Conservation (phyloP, 2,113 vertebrate species). For the Lepus americanus region DNA sequence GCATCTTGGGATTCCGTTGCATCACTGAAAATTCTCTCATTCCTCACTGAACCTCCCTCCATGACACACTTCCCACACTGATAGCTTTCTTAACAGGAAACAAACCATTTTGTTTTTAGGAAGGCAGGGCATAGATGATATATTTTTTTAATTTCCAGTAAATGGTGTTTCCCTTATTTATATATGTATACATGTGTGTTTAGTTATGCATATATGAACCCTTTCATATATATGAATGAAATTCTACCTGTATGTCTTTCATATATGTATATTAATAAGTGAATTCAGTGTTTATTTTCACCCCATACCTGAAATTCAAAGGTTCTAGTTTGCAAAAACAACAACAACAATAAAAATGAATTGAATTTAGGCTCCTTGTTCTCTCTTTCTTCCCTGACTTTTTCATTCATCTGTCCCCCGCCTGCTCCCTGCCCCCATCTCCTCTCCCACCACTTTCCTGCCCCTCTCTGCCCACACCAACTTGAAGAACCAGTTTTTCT, state of each 20-base stretch:
- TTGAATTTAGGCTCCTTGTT: not conserved
- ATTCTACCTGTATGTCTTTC: not conserved
- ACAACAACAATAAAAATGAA: not conserved
- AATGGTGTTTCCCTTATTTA: not conserved
- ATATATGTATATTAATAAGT: not conserved
- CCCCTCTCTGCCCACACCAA: constrained; percentile 12
- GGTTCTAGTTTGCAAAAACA: constrained; percentile 20
- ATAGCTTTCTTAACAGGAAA: constrained; percentile 41
- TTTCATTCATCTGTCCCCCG: not conserved
- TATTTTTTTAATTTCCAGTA: not conserved
- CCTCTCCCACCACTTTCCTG: not conserved
- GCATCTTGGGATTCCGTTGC: not conserved
- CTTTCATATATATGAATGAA: not conserved
- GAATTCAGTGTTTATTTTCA: not conserved
- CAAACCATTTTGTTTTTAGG: constrained; percentile 2
- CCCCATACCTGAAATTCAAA: not conserved
- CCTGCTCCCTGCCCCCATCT: not conserved
- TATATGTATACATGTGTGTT: not conserved
- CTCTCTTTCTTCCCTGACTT: constrained; percentile 26
- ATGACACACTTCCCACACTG: not conserved
- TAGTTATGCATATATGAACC: not conserved
- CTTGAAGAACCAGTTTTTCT: constrained; percentile 60
- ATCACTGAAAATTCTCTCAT: not conserved
- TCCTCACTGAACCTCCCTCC: not conserved
- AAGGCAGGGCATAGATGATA: not conserved